Evolutionary conservation across 2,888 invertebrate species (phyloP).

Genomic region (Zhengitettix transpicula): DNA sequence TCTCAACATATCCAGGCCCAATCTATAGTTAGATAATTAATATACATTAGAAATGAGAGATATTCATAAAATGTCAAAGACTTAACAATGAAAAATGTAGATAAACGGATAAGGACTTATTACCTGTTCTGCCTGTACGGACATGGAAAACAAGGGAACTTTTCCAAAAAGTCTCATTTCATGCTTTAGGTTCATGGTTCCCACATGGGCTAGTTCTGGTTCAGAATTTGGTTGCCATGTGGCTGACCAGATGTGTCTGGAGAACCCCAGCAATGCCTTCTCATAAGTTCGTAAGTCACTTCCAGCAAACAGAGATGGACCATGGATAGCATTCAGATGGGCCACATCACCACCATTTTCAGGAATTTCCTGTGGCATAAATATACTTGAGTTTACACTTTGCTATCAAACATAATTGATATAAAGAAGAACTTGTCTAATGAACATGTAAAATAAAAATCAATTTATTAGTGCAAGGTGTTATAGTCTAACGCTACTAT

Average conservation of each 20-base stretch:
- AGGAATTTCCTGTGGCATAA: conserved; percentile 53
- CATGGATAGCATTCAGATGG: conserved; percentile 63
- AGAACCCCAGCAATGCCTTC: conserved; percentile 23
- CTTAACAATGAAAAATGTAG: background rate
- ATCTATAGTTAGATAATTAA: conserved; percentile 24
- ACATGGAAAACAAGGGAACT: conserved; percentile 34
- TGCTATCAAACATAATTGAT: too few relatives aligned
- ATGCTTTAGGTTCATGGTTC: conserved; percentile 45
- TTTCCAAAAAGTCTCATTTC: conserved; percentile 41
- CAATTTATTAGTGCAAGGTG: too few relatives aligned
- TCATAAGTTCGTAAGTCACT: conserved; percentile 24
- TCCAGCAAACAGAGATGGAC: conserved; percentile 36
- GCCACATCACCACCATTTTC: conserved; percentile 80
- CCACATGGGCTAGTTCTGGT: conserved; percentile 39
- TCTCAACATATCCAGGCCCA: conserved; percentile 62
- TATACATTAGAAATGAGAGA: too few relatives aligned
- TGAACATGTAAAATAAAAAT: too few relatives aligned
- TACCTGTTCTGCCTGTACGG: conserved; percentile 52
- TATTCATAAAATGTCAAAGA: background rate
- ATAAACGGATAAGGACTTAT: background rate
- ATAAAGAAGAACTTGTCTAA: too few relatives aligned
- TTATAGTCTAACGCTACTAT: too few relatives aligned
- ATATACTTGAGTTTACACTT: too few relatives aligned
- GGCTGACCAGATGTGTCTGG: conserved; percentile 44
- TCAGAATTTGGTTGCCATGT: conserved; percentile 34